A percentile compares a stretch with the other conserved stretches of the same genome.
Evolutionary conservation across 1,140 invertebrate species (phyloP).

Genomic region (Macrotrachela quadricornifera): DNA sequence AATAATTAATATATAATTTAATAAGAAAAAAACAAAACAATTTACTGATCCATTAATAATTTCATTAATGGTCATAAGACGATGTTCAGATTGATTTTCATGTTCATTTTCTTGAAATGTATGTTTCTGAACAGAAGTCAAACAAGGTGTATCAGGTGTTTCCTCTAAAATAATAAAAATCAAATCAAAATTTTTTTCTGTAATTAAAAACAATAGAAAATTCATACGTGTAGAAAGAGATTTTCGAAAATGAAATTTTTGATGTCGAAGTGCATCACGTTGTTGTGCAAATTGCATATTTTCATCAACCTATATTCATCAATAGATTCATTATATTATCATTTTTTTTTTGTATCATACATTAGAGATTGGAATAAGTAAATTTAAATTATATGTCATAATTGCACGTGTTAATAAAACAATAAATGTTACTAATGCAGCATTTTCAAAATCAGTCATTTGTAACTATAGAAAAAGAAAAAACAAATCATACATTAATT

Average conservation of each 20-base stretch:
- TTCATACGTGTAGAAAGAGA: constrained; percentile 5
- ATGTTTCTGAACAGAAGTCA: too few relatives aligned
- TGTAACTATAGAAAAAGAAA: constrained; percentile 15
- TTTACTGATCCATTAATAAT: constrained; percentile 63
- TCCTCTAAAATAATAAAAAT: neutral
- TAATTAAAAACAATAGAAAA: neutral
- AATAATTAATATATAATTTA: neutral
- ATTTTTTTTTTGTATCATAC: constrained; percentile 31
- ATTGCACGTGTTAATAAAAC: constrained; percentile 88
- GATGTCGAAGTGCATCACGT: constrained; percentile 52
- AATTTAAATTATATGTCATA: constrained; percentile 79
- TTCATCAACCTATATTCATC: constrained; percentile 55
- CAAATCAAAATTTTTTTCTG: neutral
- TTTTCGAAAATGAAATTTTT: constrained; percentile 42
- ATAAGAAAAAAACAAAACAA: neutral
- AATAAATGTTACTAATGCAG: constrained; percentile 89
- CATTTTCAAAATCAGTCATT: constrained; percentile 91
- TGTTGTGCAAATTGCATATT: constrained; percentile 88
- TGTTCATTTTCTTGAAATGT: constrained; percentile 33
- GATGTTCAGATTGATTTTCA: neutral
- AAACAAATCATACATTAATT: neutral
- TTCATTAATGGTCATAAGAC: constrained; percentile 63
- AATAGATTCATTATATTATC: neutral
- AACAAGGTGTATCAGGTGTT: too few relatives aligned
- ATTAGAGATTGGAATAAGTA: constrained; percentile 91